Conservation (phyloP, 2,797 vertebrate genomes). For the Typhlichthys eigenmanni region DNA sequence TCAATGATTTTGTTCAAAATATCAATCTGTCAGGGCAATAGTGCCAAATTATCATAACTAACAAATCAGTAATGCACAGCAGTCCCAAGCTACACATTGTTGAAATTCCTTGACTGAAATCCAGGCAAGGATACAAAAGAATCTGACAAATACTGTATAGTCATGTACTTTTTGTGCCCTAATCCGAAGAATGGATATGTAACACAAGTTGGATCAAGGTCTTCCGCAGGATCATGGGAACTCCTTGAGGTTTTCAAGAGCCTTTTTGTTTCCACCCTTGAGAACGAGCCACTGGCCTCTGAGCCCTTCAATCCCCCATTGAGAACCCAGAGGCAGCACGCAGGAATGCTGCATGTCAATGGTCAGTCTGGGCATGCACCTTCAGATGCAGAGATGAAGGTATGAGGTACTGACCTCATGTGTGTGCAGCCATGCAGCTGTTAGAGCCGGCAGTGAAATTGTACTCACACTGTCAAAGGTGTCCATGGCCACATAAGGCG, state of each 20-base stretch:
- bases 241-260: constrained; percentile 86
- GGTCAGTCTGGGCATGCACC: constrained; percentile 72
- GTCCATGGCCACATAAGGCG: constrained; percentile 66
- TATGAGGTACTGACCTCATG: constrained; percentile 61
- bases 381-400: constrained; percentile 70
- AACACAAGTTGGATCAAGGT: constrained; percentile 85
- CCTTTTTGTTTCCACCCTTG: constrained; percentile 90
- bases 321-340: constrained; percentile 70
- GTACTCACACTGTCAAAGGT: constrained; percentile 72
- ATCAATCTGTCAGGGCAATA: constrained; percentile 13
- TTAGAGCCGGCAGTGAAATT: constrained; percentile 58
- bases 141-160: constrained; percentile 27
- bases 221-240: constrained; percentile 91
- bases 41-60: constrained; percentile 30
- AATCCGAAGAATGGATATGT: constrained; percentile 87
- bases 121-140: constrained; percentile 73
- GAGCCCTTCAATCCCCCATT: constrained; percentile 82
- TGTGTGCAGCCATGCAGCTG: constrained; percentile 38
- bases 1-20: constrained; percentile 25
- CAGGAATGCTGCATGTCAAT: constrained; percentile 81
- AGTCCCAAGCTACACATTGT: constrained; percentile 74
- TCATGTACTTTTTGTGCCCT: constrained; percentile 50
- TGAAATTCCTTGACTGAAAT: constrained; percentile 66
- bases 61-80: constrained; percentile 33
- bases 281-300: constrained; percentile 79